Evolutionary conservation across 2,888 invertebrate species (phyloP).

Genomic region (Theretra japonica): DNA sequence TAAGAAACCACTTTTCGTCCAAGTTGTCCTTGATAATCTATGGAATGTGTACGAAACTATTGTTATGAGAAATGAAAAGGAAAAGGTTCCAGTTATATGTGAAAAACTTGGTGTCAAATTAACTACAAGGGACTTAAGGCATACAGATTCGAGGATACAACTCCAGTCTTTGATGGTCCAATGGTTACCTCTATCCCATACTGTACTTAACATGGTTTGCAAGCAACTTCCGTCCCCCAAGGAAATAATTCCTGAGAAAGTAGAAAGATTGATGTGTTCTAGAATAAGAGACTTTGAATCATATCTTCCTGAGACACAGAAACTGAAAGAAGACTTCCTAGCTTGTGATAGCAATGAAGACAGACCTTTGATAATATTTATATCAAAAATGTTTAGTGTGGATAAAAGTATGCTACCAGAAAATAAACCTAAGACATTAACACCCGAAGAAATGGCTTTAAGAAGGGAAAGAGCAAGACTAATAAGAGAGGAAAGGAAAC

Average conservation of each 20-base stretch:
- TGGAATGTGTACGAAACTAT: conserved; percentile 96
- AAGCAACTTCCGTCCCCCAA: conserved; percentile 92
- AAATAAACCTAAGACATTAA: conserved; percentile 91
- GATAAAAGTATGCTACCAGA: conserved; percentile 90
- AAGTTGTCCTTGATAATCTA: conserved; percentile 95
- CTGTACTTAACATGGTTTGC: conserved; percentile 93
- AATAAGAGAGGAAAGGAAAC: conserved; percentile 85
- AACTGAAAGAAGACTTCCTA: conserved; percentile 88
- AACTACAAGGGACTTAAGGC: conserved; percentile 90
- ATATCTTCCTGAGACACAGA: conserved; percentile 88
- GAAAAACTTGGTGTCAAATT: conserved; percentile 91
- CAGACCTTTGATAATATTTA: conserved; percentile 89
- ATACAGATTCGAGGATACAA: conserved; percentile 90
- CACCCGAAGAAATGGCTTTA: conserved; percentile 88
- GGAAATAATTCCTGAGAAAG: conserved; percentile 89
- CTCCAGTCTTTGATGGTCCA: conserved; percentile 93
- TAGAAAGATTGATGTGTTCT: conserved; percentile 92
- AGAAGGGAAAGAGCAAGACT: conserved; percentile 88
- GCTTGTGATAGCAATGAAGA: conserved; percentile 87
- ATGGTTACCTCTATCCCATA: conserved; percentile 94
- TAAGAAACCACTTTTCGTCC: conserved; percentile 96
- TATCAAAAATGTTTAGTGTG: conserved; percentile 96
- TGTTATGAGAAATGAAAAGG: conserved; percentile 89
- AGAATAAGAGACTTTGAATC: conserved; percentile 87
- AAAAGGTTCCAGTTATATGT: conserved; percentile 88